Evolutionary conservation across 2,888 invertebrate genomes (phyloP).

Genomic region (Apomyelois bistriatella): DNA sequence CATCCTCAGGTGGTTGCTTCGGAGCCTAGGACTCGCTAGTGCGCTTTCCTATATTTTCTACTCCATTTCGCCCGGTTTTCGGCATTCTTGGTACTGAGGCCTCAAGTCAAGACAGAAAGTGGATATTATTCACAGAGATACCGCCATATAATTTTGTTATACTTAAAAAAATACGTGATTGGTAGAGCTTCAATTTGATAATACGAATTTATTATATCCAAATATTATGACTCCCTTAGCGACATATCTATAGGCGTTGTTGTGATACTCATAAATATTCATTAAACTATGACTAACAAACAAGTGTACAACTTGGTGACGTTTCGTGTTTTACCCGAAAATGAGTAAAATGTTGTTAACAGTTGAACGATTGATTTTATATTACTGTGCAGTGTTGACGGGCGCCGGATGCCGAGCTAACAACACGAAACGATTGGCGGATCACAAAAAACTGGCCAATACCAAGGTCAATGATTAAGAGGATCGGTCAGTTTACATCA

Average conservation of each 20-base stretch:
- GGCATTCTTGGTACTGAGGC: no score
- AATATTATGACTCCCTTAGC: background rate
- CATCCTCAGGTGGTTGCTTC: no score
- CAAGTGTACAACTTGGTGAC: background rate
- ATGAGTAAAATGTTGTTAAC: background rate
- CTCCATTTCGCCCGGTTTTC: no score
- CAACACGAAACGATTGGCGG: background rate
- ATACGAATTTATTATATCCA: background rate
- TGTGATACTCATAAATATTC: background rate
- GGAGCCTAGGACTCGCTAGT: no score
- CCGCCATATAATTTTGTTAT: no score
- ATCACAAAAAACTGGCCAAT: background rate
- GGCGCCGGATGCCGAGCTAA: background rate
- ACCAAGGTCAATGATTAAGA: background rate
- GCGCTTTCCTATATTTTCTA: no score
- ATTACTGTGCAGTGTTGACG: background rate
- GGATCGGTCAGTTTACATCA: background rate
- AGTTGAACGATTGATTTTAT: background rate
- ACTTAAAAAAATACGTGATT: no score
- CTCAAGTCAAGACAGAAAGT: no score
- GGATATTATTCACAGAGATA: no score
- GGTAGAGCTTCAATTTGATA: no score
- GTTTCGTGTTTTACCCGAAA: background rate
- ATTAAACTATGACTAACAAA: conserved; percentile 1
- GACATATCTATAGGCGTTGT: background rate